Evolutionary conservation across 1,140 invertebrate genomes (phyloP).

Genomic region (Drosophila cardini): DNA sequence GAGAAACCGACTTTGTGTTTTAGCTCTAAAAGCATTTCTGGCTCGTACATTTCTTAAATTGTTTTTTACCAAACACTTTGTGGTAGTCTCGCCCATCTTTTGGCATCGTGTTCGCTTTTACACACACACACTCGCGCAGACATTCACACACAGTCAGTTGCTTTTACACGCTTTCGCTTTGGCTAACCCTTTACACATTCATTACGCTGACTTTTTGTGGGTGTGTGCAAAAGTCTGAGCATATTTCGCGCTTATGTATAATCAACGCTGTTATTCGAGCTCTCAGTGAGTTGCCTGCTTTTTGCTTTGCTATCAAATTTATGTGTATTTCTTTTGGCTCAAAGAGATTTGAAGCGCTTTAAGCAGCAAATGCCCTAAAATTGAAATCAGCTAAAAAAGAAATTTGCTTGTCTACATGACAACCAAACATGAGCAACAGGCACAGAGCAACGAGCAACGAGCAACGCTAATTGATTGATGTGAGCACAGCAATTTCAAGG

Average conservation of each 20-base stretch:
- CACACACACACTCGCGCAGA: not conserved
- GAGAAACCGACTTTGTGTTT: constrained; percentile 7
- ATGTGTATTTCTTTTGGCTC: constrained; percentile 32
- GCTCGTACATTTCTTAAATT: constrained; percentile 69
- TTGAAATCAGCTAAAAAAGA: constrained; percentile 45
- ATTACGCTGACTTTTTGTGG: constrained; percentile 69
- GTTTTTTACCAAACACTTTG: constrained; percentile 68
- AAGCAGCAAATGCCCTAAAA: constrained; percentile 45
- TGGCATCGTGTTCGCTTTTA: constrained; percentile 26
- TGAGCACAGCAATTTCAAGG: constrained; percentile 78
- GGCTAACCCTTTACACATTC: constrained; percentile 78
- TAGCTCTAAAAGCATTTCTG: constrained; percentile 44
- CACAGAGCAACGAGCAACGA: not conserved
- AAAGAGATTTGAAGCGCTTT: constrained; percentile 34
- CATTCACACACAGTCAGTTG: no score
- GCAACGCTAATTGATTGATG: constrained; percentile 77
- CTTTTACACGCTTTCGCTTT: constrained; percentile 10
- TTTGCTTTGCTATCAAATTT: constrained; percentile 46
- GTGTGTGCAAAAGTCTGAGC: constrained; percentile 16
- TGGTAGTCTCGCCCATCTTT: constrained; percentile 23
- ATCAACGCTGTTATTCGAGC: constrained; percentile 71
- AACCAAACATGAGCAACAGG: constrained; percentile 22
- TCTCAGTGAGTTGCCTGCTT: constrained; percentile 33
- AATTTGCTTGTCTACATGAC: constrained; percentile 45
- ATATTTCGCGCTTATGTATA: constrained; percentile 72